Evolutionary conservation across 2,888 invertebrate species (phyloP).

Genomic region (Drosophila nr. medialis): DNA sequence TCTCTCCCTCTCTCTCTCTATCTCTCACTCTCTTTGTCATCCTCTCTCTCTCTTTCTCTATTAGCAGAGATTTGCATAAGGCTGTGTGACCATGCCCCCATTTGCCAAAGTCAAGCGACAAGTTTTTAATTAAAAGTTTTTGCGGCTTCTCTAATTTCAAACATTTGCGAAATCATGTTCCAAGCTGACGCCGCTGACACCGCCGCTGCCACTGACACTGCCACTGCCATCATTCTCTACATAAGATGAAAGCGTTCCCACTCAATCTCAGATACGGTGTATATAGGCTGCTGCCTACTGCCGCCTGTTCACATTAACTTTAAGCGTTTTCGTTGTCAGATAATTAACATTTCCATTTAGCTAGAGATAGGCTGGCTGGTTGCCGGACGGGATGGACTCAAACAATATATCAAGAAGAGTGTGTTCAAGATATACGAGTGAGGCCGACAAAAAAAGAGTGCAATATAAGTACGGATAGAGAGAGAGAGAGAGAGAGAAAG

Average conservation of each 20-base stretch:
- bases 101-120: conserved; percentile 56
- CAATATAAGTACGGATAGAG: neutral
- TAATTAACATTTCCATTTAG: conserved; percentile 77
- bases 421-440: conserved; percentile 29
- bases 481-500: neutral
- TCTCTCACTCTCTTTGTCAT: neutral
- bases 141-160: conserved; percentile 66
- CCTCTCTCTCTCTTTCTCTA: neutral
- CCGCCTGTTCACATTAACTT: conserved; percentile 43
- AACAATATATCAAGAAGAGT: conserved; percentile 47
- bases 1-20: too few relatives aligned
- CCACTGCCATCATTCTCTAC: neutral
- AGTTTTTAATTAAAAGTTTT: conserved; percentile 77
- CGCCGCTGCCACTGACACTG: neutral
- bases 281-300: neutral
- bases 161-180: conserved; percentile 69
- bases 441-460: neutral
- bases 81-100: conserved; percentile 14
- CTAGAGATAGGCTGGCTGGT: conserved; percentile 15
- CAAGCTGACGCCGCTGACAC: conserved; percentile 43
- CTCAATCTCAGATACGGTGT: conserved; percentile 29
- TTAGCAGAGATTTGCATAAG: neutral
- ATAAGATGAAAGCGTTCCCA: conserved; percentile 5
- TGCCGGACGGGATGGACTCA: conserved; percentile 15
- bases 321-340: conserved; percentile 70